Evolutionary conservation across 2,113 vertebrate genomes (phyloP).

Genomic region (Misgurnus anguillicaudatus): DNA sequence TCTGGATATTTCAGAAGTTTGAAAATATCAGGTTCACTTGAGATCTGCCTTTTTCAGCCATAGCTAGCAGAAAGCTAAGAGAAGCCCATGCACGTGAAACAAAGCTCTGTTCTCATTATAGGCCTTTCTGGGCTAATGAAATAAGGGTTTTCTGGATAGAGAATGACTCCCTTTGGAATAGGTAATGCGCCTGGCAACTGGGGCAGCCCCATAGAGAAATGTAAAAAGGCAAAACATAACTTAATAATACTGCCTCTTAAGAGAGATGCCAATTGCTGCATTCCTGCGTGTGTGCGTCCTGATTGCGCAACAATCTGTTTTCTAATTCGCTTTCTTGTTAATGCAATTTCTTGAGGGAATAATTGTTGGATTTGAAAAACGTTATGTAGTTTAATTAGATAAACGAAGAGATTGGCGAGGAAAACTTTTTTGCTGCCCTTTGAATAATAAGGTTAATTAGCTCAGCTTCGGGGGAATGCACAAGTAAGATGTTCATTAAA

Average conservation of each 20-base stretch:
- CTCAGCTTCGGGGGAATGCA: conserved; percentile 73
- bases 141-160: conserved; percentile 53
- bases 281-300: conserved; percentile 26
- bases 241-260: conserved; percentile 55
- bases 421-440: conserved; percentile 60
- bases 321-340: conserved; percentile 51
- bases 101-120: conserved; percentile 51
- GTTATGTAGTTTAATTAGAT: conserved; percentile 60
- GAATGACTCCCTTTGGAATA: conserved; percentile 48
- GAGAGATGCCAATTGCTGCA: conserved; percentile 52
- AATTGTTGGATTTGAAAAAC: conserved; percentile 59
- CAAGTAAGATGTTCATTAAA: conserved; percentile 69
- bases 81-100: conserved; percentile 45
- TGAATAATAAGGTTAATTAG: conserved; percentile 77
- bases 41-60: neutral
- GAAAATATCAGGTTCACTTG: conserved; percentile 14
- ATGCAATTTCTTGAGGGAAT: conserved; percentile 65
- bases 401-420: conserved; percentile 62
- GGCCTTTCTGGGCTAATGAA: conserved; percentile 55
- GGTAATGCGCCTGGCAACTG: conserved; percentile 53
- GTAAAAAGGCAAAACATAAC: conserved; percentile 45
- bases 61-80: conserved; percentile 31
- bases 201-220: conserved; percentile 55
- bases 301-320: conserved; percentile 55
- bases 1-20: conserved; percentile 29